Evolutionary conservation across 2,113 vertebrate species (phyloP), one percentile per base, ranked within the genome.

Genomic region (Cryptotis parvus): DNA sequence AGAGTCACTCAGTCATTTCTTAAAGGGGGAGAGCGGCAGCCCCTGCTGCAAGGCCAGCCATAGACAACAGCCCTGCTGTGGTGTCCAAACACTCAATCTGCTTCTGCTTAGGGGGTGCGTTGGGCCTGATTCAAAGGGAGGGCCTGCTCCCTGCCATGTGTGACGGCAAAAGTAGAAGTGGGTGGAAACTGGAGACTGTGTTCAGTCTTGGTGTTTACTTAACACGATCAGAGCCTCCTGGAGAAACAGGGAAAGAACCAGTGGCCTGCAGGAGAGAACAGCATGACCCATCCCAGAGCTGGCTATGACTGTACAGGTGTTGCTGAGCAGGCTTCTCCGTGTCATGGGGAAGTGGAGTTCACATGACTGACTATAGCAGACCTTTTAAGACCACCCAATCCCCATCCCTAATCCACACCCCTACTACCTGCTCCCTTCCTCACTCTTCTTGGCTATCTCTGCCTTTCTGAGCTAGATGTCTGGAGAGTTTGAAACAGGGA

Each of bases 1-100:
- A 82, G 29, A 92, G 49, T 58, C 55, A 58, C 83, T 96, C 91
- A 93, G 93, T 87, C 86, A 26, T 95, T 95, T 96, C 93, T 96
- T 24, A 91, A 95, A 94, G 93, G 31, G 18, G 81, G 81, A 87
- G 84, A 91, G 89, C 61, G 96, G 79, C 92, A 95, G 93, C 80
- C 81, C 61, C 49, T 35, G 3, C 27, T 14, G 65, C 73, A 90
- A 52, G 58, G 80, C 73, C 73, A 78, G 90, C 93, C 92, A 72
- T 22, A 43, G 89, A 90, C 90, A 95, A 96, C 58, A 95, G 93
- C 24, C 70, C 33, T 0, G 4, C 27, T 1, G 31, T 63, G 8
- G 4, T 41, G 83, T 78, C 37, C 35, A 43, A 66, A 24, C 6
- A 33, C 52, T 43, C 37, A 72, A 10, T 86, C 90, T 74, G 92